These are phyloP conservation scores for Panorpa germanica DNA, from an alignment of 2,888 invertebrate species.

Conservation along the genomic window DNA sequence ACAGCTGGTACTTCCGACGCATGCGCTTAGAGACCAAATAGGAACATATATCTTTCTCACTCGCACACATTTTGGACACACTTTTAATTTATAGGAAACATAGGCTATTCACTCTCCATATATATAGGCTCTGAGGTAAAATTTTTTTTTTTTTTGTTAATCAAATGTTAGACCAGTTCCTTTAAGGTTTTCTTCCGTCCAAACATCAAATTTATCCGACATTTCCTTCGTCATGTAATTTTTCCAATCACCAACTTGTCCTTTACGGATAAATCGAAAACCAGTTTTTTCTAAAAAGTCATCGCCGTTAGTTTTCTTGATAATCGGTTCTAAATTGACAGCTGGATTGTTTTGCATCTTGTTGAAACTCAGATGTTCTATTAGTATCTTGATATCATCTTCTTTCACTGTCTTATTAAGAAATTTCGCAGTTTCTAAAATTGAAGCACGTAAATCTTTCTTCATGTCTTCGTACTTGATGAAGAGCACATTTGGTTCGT, in stretches of 20 bases:
- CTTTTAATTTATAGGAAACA: too few species aligned
- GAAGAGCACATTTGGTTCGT: slow-evolving; percentile 55
- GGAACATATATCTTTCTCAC: too few species aligned
- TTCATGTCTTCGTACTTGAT: slow-evolving; percentile 73
- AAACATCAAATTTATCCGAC: slow-evolving; percentile 48
- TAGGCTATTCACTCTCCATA: too few species aligned
- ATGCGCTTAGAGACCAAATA: too few species aligned
- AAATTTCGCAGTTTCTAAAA: slow-evolving; percentile 52
- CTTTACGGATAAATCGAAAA: slow-evolving; percentile 52
- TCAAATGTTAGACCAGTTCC: slow-evolving; percentile 42
- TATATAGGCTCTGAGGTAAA: too few species aligned
- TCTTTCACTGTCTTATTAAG: slow-evolving; percentile 44
- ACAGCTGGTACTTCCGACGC: too few species aligned
- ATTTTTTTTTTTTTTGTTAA: too few species aligned
- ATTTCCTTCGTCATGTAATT: slow-evolving; percentile 58
- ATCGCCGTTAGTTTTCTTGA: slow-evolving; percentile 31
- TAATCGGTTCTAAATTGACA: slow-evolving; percentile 48
- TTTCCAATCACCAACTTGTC: slow-evolving; percentile 57
- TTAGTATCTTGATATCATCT: slow-evolving; percentile 43
- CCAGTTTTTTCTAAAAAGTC: slow-evolving; percentile 29
- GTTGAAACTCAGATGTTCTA: slow-evolving; percentile 57
- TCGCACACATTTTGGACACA: too few species aligned
- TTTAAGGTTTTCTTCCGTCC: slow-evolving; percentile 40
- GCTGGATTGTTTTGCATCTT: slow-evolving; percentile 68
- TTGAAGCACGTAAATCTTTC: slow-evolving; percentile 41